phyloP scores from a whole-genome alignment of 2,797 vertebrate species.

The Anableps anableps region DNA sequence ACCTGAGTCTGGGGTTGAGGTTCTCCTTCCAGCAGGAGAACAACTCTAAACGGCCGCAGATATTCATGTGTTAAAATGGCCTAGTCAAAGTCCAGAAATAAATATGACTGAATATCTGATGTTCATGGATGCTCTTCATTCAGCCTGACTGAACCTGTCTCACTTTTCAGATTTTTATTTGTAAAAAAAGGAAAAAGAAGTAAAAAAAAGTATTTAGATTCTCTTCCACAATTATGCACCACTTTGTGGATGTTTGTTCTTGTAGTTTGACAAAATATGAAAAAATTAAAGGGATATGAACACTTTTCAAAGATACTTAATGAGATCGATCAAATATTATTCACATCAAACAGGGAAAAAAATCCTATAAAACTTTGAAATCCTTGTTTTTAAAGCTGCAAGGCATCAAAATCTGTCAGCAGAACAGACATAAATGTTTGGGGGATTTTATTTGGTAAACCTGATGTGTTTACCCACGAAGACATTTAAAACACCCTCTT shows the following conservation, averaged over 20 bases:
- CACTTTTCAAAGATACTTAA: not conserved
- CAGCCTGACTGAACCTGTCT: not conserved
- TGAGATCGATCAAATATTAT: constrained; percentile 8
- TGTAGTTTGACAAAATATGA: not conserved
- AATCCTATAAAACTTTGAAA: constrained; percentile 20
- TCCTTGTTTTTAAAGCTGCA: constrained; percentile 31
- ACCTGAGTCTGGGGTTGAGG: not conserved
- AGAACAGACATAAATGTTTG: constrained; percentile 48
- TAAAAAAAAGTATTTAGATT: not conserved
- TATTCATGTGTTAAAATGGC: not conserved
- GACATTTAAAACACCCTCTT: constrained; percentile 33
- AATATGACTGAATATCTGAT: not conserved
- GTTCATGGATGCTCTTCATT: not conserved
- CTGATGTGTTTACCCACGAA: constrained; percentile 44
- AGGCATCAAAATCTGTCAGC: constrained; percentile 45
- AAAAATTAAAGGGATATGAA: not conserved
- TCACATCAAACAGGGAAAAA: constrained; percentile 34
- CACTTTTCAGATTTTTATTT: not conserved
- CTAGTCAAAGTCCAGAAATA: not conserved
- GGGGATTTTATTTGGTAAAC: constrained; percentile 48
- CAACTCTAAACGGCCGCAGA: not conserved
- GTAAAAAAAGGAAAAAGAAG: not conserved
- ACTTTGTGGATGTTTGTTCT: not conserved
- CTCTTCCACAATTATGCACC: not conserved
- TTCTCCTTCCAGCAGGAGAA: not conserved